A percentile compares a stretch with the other conserved stretches of the same genome.
phyloP scores from a whole-genome alignment of 2,888 invertebrate genomes.

The Lumbricus terrestris region DNA sequence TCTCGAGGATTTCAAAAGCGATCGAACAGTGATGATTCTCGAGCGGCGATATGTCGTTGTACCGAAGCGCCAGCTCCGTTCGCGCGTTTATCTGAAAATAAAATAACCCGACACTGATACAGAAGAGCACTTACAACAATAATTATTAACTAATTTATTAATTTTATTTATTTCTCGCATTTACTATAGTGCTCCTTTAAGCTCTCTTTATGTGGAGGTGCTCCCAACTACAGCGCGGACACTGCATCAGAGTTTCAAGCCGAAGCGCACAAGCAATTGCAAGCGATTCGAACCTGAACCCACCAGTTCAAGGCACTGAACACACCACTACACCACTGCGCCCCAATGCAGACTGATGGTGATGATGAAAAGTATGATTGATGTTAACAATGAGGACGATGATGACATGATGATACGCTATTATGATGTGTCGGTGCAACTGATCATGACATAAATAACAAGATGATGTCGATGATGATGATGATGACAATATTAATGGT shows the following conservation, averaged over 20 bases:
- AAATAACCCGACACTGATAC: too few species aligned
- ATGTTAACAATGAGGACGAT: background rate
- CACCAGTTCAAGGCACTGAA: too few species aligned
- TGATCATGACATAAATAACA: background rate
- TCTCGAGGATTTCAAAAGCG: slow-evolving; percentile 53
- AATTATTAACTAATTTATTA: too few species aligned
- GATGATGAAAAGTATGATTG: background rate
- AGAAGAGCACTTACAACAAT: too few species aligned
- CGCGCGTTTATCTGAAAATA: slow-evolving; percentile 53
- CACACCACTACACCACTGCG: too few species aligned
- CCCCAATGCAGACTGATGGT: background rate
- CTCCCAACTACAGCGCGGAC: too few species aligned
- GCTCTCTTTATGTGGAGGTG: too few species aligned
- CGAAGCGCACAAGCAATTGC: too few species aligned
- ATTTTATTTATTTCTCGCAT: too few species aligned
- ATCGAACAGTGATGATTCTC: slow-evolving; percentile 59
- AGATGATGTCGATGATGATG: background rate
- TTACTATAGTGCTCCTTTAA: too few species aligned
- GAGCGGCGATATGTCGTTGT: slow-evolving; percentile 59
- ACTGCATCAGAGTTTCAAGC: too few species aligned
- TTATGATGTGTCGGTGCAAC: background rate
- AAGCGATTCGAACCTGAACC: too few species aligned
- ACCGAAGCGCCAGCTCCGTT: slow-evolving; percentile 52
- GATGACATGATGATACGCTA: background rate
- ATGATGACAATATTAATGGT: background rate